Evolutionary conservation across 2,888 invertebrate genomes (phyloP), one percentile per base, ranked within the genome.

Genomic region (Aphodius sticticus): DNA sequence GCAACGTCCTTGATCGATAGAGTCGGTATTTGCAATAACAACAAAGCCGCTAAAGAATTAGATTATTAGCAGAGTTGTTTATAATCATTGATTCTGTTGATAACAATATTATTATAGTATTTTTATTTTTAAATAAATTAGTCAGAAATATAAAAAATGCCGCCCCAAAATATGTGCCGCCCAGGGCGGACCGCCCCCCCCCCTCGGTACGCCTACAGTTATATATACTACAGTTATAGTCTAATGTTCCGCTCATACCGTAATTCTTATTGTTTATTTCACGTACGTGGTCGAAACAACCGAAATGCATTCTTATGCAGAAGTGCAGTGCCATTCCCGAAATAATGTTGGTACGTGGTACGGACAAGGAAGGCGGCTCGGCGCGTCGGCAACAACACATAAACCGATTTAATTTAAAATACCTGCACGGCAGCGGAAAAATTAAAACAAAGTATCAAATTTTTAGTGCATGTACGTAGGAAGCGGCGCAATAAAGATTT

Each of bases 401-500:
- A 36, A 36, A 74, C 74, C 74, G 74, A 74, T 36, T 26, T 36
- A 74, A 35, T 36, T 74, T 74, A 74, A 74, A 74, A 74, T 37
- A 36, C 74, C 36, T 74, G 74, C 74, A 74, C 74, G 74, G 36
- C 74, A 37, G 74, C 74, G 74, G 74, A 74, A 74, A 74, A 74
- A 74, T 74, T 74, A 74, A 74, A 74, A 74, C 37, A 74, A 74
- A 74, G 74, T 74, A 74, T 74, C 74, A 74, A 74, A 74, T 74
- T 74, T 74, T 74, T 74, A 74, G 36, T 74, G 37, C 74, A 37
- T 53, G 53, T 53, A 53, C 12, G 53, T 53, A 53, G 53, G 53
- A 53, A 53, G 26, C 74, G 35, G 35, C 26, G 37, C 35, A 74
- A 74, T 74, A 74, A 74, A 74, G 74, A 74, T 74, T 35, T 37